These are phyloP conservation scores for Drosophila asahinai DNA, from an alignment of 1,140 invertebrate genomes.

Conservation along the genomic window DNA sequence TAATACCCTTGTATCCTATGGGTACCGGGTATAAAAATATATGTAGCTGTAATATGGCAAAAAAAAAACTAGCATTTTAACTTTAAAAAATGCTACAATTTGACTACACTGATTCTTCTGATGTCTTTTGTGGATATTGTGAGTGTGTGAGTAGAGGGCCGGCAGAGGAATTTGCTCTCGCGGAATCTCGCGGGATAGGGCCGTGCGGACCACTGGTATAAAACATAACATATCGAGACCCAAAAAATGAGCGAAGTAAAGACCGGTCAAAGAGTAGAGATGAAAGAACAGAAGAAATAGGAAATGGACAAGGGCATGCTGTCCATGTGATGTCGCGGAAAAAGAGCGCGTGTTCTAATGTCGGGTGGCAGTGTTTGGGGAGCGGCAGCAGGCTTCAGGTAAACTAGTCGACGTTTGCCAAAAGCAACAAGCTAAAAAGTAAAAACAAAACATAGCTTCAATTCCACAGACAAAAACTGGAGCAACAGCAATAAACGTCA, in stretches of 20 bases:
- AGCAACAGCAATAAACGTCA: slow-evolving; percentile 4
- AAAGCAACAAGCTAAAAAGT: background rate
- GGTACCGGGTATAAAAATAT: too few relatives aligned
- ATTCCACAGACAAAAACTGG: slow-evolving; percentile 5
- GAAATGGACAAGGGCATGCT: background rate
- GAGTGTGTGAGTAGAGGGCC: too few relatives aligned
- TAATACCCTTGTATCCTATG: too few relatives aligned
- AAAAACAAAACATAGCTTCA: slow-evolving; percentile 11
- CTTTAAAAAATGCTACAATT: too few relatives aligned
- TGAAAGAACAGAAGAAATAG: background rate
- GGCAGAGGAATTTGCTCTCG: too few relatives aligned
- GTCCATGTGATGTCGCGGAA: slow-evolving; percentile 8
- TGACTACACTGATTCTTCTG: too few relatives aligned
- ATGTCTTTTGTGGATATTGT: too few relatives aligned
- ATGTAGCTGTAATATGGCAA: too few relatives aligned
- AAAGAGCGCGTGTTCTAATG: background rate
- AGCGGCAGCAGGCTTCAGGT: background rate
- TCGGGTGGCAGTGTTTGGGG: background rate
- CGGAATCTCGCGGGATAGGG: too few relatives aligned
- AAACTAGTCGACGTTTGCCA: slow-evolving; percentile 1
- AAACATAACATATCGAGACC: background rate
- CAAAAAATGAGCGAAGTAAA: background rate
- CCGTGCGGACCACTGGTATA: too few relatives aligned
- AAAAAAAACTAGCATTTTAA: too few relatives aligned
- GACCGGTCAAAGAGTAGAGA: too few relatives aligned